These are phyloP conservation scores for Cheumatopsyche charites DNA, from an alignment of 1,140 invertebrate species.

Conservation along the genomic window DNA sequence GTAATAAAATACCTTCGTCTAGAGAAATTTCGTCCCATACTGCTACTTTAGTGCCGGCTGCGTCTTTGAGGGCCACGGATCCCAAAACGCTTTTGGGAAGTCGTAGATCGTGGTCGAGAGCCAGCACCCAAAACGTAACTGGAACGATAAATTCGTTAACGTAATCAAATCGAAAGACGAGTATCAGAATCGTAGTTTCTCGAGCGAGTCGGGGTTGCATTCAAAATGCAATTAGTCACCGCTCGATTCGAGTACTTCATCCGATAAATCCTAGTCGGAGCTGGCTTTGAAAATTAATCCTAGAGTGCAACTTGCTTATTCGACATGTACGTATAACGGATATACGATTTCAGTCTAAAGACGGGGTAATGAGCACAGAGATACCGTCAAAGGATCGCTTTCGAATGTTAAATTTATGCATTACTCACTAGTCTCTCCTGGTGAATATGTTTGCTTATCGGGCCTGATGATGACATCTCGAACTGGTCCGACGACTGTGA, in stretches of 20 bases:
- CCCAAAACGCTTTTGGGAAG: slow-evolving; percentile 63
- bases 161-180: background rate
- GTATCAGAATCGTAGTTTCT: slow-evolving; percentile 1
- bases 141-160: slow-evolving; percentile 50
- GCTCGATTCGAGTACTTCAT: slow-evolving; percentile 33
- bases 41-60: slow-evolving; percentile 66
- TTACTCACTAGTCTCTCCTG: slow-evolving; percentile 66
- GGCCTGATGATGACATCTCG: slow-evolving; percentile 67
- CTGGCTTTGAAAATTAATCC: background rate
- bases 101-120: slow-evolving; percentile 66
- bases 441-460: slow-evolving; percentile 64
- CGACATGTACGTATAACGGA: slow-evolving; percentile 7
- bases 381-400: too few relatives aligned
- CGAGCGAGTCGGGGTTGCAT: slow-evolving; percentile 17
- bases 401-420: background rate
- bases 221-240: slow-evolving; percentile 41
- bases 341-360: too few relatives aligned
- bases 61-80: slow-evolving; percentile 65
- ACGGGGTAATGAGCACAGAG: background rate
- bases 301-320: slow-evolving; percentile 12
- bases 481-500: slow-evolving; percentile 65
- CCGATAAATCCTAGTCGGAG: slow-evolving; percentile 13
- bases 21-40: slow-evolving; percentile 68
- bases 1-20: slow-evolving; percentile 60
- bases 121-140: slow-evolving; percentile 70